Percentiles rank a stretch among this genome's conserved stretches.
These are phyloP conservation scores for Andrena flavipes DNA, from an alignment of 2,888 invertebrate species.

Conservation along the genomic window DNA sequence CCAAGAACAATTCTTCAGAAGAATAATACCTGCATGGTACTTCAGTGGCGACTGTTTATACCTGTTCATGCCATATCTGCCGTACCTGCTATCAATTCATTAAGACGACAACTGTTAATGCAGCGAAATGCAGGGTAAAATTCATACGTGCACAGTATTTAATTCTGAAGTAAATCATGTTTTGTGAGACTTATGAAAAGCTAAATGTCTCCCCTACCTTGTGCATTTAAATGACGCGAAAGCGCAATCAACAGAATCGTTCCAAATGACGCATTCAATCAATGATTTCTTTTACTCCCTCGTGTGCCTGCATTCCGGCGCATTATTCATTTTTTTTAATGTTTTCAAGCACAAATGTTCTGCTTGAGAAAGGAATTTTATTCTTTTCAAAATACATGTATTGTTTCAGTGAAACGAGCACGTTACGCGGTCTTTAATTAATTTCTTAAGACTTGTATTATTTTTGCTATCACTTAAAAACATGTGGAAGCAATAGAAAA, in stretches of 20 bases:
- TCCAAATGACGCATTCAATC: slow-evolving; percentile 51
- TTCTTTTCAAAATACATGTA: not conserved
- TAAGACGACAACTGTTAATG: not conserved
- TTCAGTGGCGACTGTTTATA: not conserved
- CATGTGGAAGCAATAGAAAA: no score
- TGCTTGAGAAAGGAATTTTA: not conserved
- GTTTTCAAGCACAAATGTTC: slow-evolving; percentile 3
- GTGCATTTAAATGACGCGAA: slow-evolving; percentile 46
- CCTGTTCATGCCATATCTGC: not conserved
- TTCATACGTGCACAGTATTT: not conserved
- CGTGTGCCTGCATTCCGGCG: not conserved
- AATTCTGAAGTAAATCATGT: slow-evolving; percentile 7
- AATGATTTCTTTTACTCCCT: slow-evolving; percentile 50
- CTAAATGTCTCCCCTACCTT: slow-evolving; percentile 8
- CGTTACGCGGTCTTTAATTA: not conserved
- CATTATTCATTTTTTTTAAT: slow-evolving; percentile 31
- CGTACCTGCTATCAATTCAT: not conserved
- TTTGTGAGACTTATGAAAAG: slow-evolving; percentile 1
- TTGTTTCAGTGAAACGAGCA: not conserved
- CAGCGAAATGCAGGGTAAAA: not conserved
- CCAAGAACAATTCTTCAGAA: no score
- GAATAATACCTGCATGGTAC: not conserved
- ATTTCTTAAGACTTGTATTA: not conserved
- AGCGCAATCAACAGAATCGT: slow-evolving; percentile 51
- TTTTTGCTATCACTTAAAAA: not conserved